phyloP scores from a whole-genome alignment of 2,797 vertebrate genomes.

The Eptatretus atami region DNA sequence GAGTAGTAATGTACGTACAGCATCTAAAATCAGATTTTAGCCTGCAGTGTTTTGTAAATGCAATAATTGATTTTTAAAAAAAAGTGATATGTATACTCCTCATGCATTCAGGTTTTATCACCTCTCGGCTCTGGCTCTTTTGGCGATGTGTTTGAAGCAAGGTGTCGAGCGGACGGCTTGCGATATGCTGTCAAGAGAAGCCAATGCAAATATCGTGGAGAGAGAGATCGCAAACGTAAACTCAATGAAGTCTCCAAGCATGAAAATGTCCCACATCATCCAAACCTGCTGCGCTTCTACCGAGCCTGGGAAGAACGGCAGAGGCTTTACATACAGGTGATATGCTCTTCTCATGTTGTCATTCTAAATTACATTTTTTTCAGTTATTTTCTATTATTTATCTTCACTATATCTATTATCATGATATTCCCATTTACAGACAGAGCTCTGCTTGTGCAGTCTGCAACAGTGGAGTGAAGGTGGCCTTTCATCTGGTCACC shows the following conservation, averaged over 20 bases:
- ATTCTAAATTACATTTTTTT: background rate
- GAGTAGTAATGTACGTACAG: no score
- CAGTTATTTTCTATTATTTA: background rate
- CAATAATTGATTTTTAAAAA: no score
- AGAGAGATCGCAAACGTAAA: conserved; percentile 25
- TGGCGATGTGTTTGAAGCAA: conserved; percentile 59
- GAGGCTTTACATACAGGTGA: conserved; percentile 37
- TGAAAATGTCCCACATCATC: conserved; percentile 33
- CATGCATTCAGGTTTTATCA: conserved; percentile 19
- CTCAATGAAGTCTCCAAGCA: conserved; percentile 40
- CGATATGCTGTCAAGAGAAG: conserved; percentile 49
- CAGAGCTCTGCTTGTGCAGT: conserved; percentile 39
- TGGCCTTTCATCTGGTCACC: conserved; percentile 10
- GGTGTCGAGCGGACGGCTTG: conserved; percentile 22
- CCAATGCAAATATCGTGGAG: conserved; percentile 35
- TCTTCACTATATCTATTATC: background rate
- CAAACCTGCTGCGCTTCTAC: conserved; percentile 32
- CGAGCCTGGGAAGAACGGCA: conserved; percentile 49
- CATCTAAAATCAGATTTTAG: no score
- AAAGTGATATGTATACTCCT: no score
- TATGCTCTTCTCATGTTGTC: background rate
- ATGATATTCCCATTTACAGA: conserved; percentile 13
- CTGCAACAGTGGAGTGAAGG: conserved; percentile 31
- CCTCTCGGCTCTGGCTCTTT: conserved; percentile 43
- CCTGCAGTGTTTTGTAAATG: no score